phyloP scores from a whole-genome alignment of 2,888 invertebrate species.

The Dryomyza anilis region DNA sequence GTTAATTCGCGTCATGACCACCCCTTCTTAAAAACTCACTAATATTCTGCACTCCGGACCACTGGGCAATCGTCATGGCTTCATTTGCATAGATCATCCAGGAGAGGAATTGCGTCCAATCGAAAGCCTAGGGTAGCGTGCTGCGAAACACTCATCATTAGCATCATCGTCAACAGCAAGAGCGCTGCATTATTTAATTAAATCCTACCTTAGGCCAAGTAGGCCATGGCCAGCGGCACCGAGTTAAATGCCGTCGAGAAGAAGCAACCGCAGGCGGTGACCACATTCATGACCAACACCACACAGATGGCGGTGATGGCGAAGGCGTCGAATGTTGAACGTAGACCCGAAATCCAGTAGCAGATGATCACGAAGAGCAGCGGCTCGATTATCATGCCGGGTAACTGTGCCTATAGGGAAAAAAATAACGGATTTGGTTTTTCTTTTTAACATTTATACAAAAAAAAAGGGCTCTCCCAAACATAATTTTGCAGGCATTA shows the following conservation, averaged over 20 bases:
- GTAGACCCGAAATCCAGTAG: constrained; percentile 87
- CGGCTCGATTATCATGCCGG: constrained; percentile 84
- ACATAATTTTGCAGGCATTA: too few relatives aligned
- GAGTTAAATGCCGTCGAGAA: constrained; percentile 85
- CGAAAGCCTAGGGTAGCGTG: constrained; percentile 71
- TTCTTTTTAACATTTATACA: too few relatives aligned
- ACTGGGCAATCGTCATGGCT: constrained; percentile 80
- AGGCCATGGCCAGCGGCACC: constrained; percentile 79
- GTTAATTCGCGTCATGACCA: too few relatives aligned
- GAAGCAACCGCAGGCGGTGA: constrained; percentile 88
- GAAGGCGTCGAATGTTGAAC: constrained; percentile 71
- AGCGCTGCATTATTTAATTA: constrained; percentile 76
- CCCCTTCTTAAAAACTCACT: constrained; percentile 54
- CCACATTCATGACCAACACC: constrained; percentile 82
- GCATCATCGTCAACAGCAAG: not conserved
- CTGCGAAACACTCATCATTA: constrained; percentile 60
- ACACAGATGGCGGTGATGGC: constrained; percentile 71
- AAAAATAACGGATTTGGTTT: not conserved
- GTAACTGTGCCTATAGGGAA: constrained; percentile 68
- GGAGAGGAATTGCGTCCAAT: constrained; percentile 80
- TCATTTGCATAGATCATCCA: constrained; percentile 89
- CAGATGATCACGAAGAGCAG: constrained; percentile 79
- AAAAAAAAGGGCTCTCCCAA: too few relatives aligned
- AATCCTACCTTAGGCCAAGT: constrained; percentile 84
- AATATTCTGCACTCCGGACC: constrained; percentile 70